These are phyloP conservation scores for Gila robusta DNA, from an alignment of 2,797 vertebrate species.

Conservation along the genomic window DNA sequence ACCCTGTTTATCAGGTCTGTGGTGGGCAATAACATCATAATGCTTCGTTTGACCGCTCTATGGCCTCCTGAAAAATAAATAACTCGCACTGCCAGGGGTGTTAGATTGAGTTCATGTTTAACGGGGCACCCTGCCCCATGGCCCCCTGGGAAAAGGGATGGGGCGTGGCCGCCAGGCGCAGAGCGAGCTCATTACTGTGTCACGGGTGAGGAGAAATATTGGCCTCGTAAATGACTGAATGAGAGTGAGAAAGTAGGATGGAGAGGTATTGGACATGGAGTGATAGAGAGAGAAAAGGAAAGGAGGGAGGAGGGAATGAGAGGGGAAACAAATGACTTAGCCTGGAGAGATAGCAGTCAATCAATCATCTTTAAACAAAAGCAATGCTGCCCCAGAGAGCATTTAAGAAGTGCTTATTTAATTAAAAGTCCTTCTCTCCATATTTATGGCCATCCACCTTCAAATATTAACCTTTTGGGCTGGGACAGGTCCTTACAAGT, in stretches of 20 bases:
- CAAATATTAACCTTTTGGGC: conserved; percentile 91
- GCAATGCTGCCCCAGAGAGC: conserved; percentile 91
- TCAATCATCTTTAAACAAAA: conserved; percentile 99
- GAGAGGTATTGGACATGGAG: conserved; percentile 66
- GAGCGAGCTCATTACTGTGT: conserved; percentile 79
- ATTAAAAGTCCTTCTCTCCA: conserved; percentile 98
- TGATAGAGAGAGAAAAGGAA: conserved; percentile 19
- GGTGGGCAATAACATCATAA: conserved; percentile 57
- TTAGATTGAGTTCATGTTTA: conserved; percentile 59
- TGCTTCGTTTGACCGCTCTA: conserved; percentile 50
- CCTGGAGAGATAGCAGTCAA: conserved; percentile 83
- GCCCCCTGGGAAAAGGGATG: conserved; percentile 71
- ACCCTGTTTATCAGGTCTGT: conserved; percentile 55
- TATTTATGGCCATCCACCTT: conserved; percentile 96
- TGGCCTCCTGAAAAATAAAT: conserved; percentile 64
- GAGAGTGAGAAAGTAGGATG: conserved; percentile 54
- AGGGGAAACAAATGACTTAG: conserved; percentile 81
- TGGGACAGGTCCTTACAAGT: conserved; percentile 21
- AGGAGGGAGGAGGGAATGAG: conserved; percentile 62
- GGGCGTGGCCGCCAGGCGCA: conserved; percentile 67
- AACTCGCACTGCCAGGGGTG: conserved; percentile 52
- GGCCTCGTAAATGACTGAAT: conserved; percentile 67
- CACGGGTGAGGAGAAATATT: conserved; percentile 78
- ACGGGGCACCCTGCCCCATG: conserved; percentile 64
- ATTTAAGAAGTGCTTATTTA: conserved; percentile 99